Percentiles rank a stretch among this genome's conserved stretches.
phyloP scores from a whole-genome alignment of 2,888 invertebrate genomes.

The Drosophila paucipuncta region DNA sequence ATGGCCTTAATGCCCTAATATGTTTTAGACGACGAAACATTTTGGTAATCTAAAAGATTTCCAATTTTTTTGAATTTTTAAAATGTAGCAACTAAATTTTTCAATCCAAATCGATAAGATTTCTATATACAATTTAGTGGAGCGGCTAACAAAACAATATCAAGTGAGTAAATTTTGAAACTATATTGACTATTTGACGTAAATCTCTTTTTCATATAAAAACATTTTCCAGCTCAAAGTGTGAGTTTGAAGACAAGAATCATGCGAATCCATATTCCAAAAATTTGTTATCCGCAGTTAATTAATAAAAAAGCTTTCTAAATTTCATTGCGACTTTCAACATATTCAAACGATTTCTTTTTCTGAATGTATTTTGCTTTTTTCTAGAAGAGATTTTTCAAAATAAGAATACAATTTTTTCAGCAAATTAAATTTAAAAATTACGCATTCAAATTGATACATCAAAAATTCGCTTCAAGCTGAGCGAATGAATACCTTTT shows the following conservation, averaged over 20 bases:
- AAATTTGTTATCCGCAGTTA: background rate
- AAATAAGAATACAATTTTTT: too few species aligned
- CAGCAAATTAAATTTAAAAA: too few species aligned
- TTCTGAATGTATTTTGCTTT: background rate
- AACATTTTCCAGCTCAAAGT: background rate
- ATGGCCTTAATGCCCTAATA: background rate
- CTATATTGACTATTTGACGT: background rate
- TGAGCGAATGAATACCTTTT: background rate
- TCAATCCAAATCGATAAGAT: background rate
- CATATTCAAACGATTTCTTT: background rate
- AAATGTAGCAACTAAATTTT: background rate
- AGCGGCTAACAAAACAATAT: background rate
- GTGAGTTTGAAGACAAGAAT: background rate
- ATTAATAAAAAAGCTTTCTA: background rate
- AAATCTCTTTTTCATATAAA: background rate
- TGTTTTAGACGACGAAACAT: background rate
- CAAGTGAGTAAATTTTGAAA: background rate
- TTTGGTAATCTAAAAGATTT: background rate
- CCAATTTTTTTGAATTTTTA: background rate
- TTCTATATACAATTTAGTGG: background rate
- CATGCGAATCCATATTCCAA: background rate
- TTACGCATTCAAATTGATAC: too few species aligned
- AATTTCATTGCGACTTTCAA: background rate
- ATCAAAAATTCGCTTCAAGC: too few species aligned
- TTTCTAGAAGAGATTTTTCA: too few species aligned